Conservation (phyloP, 2,113 vertebrate genomes). For the Psittacus erithacus region DNA sequence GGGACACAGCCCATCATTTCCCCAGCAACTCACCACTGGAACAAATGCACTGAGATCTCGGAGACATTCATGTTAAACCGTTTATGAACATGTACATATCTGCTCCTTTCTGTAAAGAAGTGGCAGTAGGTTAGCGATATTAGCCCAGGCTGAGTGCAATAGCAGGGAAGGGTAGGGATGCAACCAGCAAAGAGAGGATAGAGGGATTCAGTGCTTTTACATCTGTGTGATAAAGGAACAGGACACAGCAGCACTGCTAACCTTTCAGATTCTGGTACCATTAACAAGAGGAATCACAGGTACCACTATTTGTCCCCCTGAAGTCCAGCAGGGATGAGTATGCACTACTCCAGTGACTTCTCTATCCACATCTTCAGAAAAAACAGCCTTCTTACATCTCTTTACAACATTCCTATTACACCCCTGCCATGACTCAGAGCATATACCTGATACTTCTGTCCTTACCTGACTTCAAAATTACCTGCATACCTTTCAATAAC, state of each 20-base stretch:
- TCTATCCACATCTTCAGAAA: not conserved
- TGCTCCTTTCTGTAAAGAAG: too few species aligned
- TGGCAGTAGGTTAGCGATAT: accelerated
- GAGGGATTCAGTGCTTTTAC: not conserved
- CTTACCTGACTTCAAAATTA: not conserved
- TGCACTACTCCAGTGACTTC: not conserved
- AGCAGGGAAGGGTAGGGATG: not conserved
- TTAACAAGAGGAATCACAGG: accelerated
- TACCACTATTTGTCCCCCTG: not conserved
- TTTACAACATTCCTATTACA: not conserved
- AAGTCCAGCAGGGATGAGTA: not conserved
- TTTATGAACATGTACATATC: accelerated
- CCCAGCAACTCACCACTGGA: not conserved
- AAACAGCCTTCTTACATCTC: not conserved
- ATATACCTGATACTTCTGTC: not conserved
- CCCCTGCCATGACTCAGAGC: not conserved
- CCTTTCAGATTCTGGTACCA: not conserved
- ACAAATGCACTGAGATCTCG: not conserved
- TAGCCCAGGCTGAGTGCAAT: not conserved
- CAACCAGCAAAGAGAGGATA: accelerated
- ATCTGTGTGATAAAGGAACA: accelerated
- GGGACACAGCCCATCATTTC: not conserved
- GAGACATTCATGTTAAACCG: accelerated
- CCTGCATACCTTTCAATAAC: not conserved
- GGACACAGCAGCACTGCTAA: not conserved